Evolutionary conservation across 1,140 invertebrate species (phyloP).

Genomic region (Vollenhovia emeryi): DNA sequence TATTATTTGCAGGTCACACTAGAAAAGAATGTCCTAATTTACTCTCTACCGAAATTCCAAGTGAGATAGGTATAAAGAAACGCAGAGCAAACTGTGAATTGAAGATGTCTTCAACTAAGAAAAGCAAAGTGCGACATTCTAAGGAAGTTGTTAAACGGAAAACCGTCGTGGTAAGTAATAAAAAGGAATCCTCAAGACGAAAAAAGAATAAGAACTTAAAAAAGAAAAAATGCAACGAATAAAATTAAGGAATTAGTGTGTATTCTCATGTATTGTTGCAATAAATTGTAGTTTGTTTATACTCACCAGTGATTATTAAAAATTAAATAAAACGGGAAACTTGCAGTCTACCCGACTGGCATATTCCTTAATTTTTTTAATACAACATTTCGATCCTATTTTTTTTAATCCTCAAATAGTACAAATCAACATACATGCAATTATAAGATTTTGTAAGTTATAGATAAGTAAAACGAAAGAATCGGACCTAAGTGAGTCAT

Average conservation of each 20-base stretch:
- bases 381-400: too few species aligned
- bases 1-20: slow-evolving; percentile 73
- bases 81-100: slow-evolving; percentile 16
- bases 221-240: background rate
- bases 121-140: slow-evolving; percentile 36
- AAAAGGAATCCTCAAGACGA: background rate
- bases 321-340: too few species aligned
- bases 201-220: slow-evolving; percentile 25
- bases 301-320: too few species aligned
- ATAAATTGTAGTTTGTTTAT: too few species aligned
- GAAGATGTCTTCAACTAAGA: slow-evolving; percentile 16
- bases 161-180: background rate
- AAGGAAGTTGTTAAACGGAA: slow-evolving; percentile 23
- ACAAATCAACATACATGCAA: too few species aligned
- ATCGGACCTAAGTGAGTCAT: too few species aligned
- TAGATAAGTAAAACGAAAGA: too few species aligned
- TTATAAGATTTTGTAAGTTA: too few species aligned
- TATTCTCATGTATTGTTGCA: too few species aligned
- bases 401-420: too few species aligned
- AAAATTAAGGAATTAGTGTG: background rate
- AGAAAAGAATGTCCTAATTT: slow-evolving; percentile 64
- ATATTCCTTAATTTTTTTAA: too few species aligned
- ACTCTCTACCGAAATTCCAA: background rate
- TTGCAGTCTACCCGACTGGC: too few species aligned
- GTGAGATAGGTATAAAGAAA: background rate